phyloP scores from a whole-genome alignment of 2,888 invertebrate genomes.

The Clepsis dumicolana region DNA sequence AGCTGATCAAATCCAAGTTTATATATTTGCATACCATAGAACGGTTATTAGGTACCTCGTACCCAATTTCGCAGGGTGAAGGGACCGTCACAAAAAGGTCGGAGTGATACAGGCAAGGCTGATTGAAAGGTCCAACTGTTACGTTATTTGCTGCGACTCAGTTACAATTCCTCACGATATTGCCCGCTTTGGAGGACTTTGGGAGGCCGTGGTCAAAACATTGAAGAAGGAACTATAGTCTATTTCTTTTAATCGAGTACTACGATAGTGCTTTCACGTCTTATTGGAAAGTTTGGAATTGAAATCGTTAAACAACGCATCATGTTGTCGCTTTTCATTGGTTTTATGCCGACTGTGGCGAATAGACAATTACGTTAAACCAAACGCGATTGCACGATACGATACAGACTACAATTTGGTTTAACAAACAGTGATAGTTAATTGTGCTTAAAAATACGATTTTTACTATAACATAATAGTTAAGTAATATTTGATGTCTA shows the following conservation, averaged over 20 bases:
- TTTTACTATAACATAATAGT: too few species aligned
- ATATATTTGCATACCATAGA: constrained; percentile 37
- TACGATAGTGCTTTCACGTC: background rate
- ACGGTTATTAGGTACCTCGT: constrained; percentile 42
- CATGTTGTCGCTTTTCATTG: too few species aligned
- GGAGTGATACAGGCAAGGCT: constrained; percentile 48
- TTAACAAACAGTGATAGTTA: too few species aligned
- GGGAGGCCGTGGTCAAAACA: background rate
- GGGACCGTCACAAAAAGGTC: constrained; percentile 52
- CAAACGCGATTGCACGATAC: too few species aligned
- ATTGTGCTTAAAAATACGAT: too few species aligned
- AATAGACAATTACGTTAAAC: too few species aligned
- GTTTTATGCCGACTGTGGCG: too few species aligned
- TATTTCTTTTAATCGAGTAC: background rate
- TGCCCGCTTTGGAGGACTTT: background rate
- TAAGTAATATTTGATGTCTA: too few species aligned
- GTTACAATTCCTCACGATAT: constrained; percentile 9
- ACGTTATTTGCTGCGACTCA: constrained; percentile 30
- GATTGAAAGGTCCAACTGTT: constrained; percentile 46
- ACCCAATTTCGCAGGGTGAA: constrained; percentile 51
- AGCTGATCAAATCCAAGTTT: constrained; percentile 40
- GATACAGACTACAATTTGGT: too few species aligned
- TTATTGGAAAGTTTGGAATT: too few species aligned
- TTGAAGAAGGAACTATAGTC: background rate
- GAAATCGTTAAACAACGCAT: too few species aligned